phyloP scores from a whole-genome alignment of 2,113 vertebrate species.

The Ceyx margarethae region DNA sequence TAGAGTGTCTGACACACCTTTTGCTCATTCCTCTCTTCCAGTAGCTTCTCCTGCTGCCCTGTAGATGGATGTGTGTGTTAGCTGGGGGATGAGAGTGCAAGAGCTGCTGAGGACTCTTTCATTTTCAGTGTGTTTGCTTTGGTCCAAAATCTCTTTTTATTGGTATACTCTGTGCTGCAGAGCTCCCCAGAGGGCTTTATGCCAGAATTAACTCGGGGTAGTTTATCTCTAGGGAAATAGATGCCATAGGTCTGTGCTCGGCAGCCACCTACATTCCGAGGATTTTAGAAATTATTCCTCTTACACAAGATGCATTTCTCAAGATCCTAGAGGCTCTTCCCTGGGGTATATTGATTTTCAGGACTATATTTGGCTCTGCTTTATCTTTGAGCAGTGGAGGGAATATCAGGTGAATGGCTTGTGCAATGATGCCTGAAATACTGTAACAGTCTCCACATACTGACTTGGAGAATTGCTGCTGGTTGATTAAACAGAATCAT shows the following conservation, averaged over 20 bases:
- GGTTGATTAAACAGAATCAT: neutral
- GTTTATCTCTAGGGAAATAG: neutral
- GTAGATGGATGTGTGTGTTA: neutral
- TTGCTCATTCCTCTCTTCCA: rapidly evolving
- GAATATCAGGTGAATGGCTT: neutral
- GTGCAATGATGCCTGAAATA: neutral
- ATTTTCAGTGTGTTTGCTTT: neutral
- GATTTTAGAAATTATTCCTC: neutral
- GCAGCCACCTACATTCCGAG: neutral
- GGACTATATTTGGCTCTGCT: constrained; percentile 16
- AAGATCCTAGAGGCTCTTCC: neutral
- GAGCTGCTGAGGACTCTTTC: neutral
- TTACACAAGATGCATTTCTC: neutral
- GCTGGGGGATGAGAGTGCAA: neutral
- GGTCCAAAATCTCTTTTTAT: neutral
- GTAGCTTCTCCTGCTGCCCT: neutral
- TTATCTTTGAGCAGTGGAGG: neutral
- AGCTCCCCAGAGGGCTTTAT: neutral
- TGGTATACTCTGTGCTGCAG: neutral
- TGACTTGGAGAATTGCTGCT: neutral
- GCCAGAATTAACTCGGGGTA: neutral
- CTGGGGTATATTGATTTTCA: neutral
- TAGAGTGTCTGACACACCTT: neutral
- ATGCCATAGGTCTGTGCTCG: neutral
- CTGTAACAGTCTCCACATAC: neutral